Percentiles rank a stretch among this genome's conserved stretches.
These are phyloP conservation scores for Nemapogon koenigi DNA, from an alignment of 2,888 invertebrate species.

Conservation along the genomic window DNA sequence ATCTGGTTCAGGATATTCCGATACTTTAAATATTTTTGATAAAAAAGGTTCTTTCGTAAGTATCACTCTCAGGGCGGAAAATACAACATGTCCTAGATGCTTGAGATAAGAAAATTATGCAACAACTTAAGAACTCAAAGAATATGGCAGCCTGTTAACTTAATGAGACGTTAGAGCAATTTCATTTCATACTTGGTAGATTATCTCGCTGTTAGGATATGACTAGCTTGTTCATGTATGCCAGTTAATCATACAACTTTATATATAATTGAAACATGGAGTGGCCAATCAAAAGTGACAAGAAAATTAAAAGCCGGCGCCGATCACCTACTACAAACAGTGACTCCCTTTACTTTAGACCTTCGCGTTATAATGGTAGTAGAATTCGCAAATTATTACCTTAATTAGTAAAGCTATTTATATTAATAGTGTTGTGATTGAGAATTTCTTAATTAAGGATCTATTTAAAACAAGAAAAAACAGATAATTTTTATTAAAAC, in stretches of 20 bases:
- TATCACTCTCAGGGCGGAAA: no score
- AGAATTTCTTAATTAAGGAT: no score
- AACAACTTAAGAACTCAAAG: no score
- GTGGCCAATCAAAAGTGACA: conserved; percentile 19
- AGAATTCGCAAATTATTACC: conserved; percentile 15
- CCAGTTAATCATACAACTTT: conserved; percentile 23
- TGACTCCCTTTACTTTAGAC: conserved; percentile 33
- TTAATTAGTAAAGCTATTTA: conserved; percentile 2
- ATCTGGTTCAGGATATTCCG: no score
- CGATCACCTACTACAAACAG: conserved; percentile 1
- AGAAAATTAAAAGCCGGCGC: conserved; percentile 20
- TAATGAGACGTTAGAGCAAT: conserved; percentile 1
- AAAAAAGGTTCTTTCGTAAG: no score
- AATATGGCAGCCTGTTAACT: conserved; percentile 1
- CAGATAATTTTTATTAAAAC: no score
- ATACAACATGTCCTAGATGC: no score
- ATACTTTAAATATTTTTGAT: no score
- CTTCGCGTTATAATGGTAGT: conserved; percentile 30
- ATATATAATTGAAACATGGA: conserved; percentile 26
- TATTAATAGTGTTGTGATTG: background rate
- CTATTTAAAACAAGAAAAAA: no score
- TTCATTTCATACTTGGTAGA: background rate
- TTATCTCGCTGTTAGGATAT: background rate
- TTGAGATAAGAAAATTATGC: no score
- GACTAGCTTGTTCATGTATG: conserved; percentile 15